These are phyloP conservation scores for Trichogramma pretiosum DNA, from an alignment of 1,140 invertebrate species.

Conservation along the genomic window DNA sequence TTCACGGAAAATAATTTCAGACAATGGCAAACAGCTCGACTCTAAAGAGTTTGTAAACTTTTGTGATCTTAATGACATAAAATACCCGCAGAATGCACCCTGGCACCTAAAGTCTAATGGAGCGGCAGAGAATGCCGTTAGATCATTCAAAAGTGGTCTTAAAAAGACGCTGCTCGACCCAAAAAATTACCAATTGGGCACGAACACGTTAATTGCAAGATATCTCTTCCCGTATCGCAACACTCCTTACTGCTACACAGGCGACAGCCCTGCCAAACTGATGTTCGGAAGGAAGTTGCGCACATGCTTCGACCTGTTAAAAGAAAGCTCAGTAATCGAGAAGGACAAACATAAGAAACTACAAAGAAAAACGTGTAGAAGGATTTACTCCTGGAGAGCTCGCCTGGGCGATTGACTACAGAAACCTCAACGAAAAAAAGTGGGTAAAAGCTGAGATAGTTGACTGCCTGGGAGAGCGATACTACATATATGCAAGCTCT, in stretches of 20 bases:
- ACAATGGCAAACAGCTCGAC: slow-evolving; percentile 16
- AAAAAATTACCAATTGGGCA: background rate
- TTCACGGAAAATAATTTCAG: slow-evolving; percentile 14
- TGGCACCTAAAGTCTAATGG: slow-evolving; percentile 23
- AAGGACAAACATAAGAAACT: background rate
- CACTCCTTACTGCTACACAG: background rate
- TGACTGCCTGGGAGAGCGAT: background rate
- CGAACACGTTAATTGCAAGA: background rate
- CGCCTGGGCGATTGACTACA: background rate
- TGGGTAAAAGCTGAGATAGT: background rate
- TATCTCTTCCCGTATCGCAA: background rate
- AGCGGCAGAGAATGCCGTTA: slow-evolving; percentile 21
- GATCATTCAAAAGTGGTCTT: slow-evolving; percentile 21
- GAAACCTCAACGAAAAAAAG: background rate
- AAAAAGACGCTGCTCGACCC: background rate
- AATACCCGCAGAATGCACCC: slow-evolving; percentile 14
- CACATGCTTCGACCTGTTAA: background rate
- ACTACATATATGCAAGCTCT: background rate
- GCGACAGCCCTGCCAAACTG: background rate
- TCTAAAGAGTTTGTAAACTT: slow-evolving; percentile 18
- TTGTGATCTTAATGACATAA: slow-evolving; percentile 16
- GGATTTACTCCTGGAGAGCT: background rate
- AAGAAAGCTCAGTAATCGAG: background rate
- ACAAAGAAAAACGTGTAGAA: background rate
- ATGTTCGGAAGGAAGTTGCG: background rate